These are phyloP conservation scores for Australoheros facetus DNA, from an alignment of 2,797 vertebrate genomes.

Conservation along the genomic window DNA sequence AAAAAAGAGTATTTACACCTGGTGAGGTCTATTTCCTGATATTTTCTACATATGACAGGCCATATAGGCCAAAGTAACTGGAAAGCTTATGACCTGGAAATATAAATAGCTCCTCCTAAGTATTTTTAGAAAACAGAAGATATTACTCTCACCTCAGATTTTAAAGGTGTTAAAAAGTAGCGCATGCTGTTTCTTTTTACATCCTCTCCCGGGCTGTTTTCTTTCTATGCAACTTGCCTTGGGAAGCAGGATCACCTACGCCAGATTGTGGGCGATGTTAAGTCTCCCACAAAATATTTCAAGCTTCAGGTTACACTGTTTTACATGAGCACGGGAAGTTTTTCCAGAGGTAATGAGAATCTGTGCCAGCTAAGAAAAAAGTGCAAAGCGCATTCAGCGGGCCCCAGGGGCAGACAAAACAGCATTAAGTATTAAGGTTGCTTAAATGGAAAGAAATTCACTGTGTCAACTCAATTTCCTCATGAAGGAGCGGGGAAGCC, in stretches of 20 bases:
- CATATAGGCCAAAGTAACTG: not conserved
- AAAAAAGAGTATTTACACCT: not conserved
- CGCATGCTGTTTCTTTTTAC: not conserved
- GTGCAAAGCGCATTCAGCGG: constrained; percentile 56
- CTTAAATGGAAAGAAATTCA: constrained; percentile 67
- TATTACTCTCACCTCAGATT: constrained; percentile 23
- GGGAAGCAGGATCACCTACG: constrained; percentile 8
- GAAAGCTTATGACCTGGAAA: too few relatives aligned
- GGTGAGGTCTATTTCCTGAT: not conserved
- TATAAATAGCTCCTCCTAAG: constrained; percentile 20
- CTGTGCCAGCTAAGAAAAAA: constrained; percentile 51
- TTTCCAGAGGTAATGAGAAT: constrained; percentile 69
- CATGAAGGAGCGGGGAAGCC: constrained; percentile 29
- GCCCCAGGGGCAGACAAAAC: constrained; percentile 67
- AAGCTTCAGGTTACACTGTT: constrained; percentile 54
- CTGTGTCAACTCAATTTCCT: constrained; percentile 71
- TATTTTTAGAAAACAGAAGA: constrained; percentile 15
- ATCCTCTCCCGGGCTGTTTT: constrained; percentile 3
- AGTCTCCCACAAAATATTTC: constrained; percentile 31
- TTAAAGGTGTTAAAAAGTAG: constrained; percentile 18
- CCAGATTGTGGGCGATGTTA: not conserved
- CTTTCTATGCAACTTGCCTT: constrained; percentile 4
- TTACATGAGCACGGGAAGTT: constrained; percentile 64
- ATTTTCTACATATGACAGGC: not conserved
- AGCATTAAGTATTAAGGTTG: constrained; percentile 75